A percentile compares a stretch with the other conserved stretches of the same genome.
Conservation (phyloP, 1,140 invertebrate genomes). For the Eubasilissa regina region DNA sequence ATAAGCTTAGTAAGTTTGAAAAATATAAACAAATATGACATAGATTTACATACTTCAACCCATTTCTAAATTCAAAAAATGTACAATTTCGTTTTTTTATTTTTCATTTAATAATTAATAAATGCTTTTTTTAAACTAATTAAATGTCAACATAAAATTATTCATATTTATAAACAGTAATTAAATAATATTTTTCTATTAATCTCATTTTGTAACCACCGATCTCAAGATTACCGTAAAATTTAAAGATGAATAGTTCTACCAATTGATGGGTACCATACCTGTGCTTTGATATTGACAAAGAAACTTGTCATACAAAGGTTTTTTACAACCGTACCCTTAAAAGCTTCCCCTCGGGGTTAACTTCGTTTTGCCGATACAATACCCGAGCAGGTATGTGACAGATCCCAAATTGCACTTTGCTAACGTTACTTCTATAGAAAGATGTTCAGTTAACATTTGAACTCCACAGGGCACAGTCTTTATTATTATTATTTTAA, state of each 20-base stretch:
- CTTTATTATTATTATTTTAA: background rate
- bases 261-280: conserved; percentile 43
- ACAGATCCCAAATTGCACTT: conserved; percentile 45
- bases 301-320: conserved; percentile 37
- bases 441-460: conserved; percentile 42
- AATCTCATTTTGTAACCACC: conserved; percentile 13
- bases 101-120: no score
- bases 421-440: conserved; percentile 2
- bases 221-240: background rate
- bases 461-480: conserved; percentile 11
- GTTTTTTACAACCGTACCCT: conserved; percentile 11
- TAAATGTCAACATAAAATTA: no score
- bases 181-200: no score
- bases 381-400: conserved; percentile 35
- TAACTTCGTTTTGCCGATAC: conserved; percentile 16
- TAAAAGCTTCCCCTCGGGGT: conserved; percentile 8
- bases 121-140: no score
- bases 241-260: conserved; percentile 43
- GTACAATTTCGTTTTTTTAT: no score
- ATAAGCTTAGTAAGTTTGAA: no score
- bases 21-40: no score
- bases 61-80: no score
- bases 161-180: no score
- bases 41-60: no score
- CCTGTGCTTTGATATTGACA: conserved; percentile 40